Evolutionary conservation across 2,888 invertebrate genomes (phyloP), one percentile per base, ranked within the genome.

Genomic region (Cheilosia impressa): DNA sequence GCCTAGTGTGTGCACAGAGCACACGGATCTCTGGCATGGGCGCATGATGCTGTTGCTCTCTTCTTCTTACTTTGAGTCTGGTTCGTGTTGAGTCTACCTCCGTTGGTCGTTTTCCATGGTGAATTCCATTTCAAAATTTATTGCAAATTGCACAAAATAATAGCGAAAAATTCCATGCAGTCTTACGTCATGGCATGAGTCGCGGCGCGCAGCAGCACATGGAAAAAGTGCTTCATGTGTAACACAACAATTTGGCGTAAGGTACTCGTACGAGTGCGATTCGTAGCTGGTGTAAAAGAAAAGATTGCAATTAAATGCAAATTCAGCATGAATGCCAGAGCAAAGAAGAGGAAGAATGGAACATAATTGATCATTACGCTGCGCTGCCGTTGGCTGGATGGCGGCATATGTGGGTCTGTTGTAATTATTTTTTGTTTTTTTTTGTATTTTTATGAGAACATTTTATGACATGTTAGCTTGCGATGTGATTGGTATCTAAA

Each of bases 61-160:
- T 62, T 58, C 45, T 27, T 47, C 31, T 43, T 13, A 2, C 27
- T 66, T 53, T 10, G 6, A 60, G 15, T 17, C 41, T 43, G 15
- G 5, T 19, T 62, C 24, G n/a, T 45, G 15, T 58, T 58, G 17
- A 43, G 58, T 60, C 52, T 73, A 66, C 63, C 63, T 71, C 13
- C 53, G 41, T 55, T 77, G 45, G 52, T 76, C 69, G 45, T 57
- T 58, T 47, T 24, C 53, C 66, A 60, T 75, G 65, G 76, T 73
- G 81, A 85, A 85, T 85, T 85, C 85, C 85, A 77, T 85, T 85
- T 81, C 76, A 77, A 85, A 85, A 85, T 81, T 81, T 85, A 85
- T 81, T 81, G 85, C 85, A 85, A 81, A 85, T 81, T 85, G 85
- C 72, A 81, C 72, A 58, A 85, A 85, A 81, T 85, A 85, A 85